Conservation (phyloP, 1,140 invertebrate genomes). For the Gerris buenoi region DNA sequence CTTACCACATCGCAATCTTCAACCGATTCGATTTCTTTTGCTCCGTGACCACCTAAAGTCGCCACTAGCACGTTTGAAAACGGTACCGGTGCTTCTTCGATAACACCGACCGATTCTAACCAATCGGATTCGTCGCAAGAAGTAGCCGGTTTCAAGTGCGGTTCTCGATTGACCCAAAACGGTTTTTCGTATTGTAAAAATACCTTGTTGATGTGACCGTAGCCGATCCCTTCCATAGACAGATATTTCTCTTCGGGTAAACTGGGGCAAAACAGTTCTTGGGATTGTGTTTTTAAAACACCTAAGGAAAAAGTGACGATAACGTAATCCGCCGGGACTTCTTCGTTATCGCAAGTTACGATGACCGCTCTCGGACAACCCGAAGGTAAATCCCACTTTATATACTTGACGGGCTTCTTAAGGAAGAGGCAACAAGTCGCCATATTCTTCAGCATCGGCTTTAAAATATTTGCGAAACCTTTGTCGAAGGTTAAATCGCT, state of each 20-base stretch:
- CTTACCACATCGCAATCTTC: conserved; percentile 32
- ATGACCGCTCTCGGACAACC: conserved; percentile 26
- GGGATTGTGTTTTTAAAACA: conserved; percentile 58
- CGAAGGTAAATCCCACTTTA: conserved; percentile 35
- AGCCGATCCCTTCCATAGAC: conserved; percentile 51
- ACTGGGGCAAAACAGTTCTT: conserved; percentile 56
- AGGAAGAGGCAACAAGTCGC: conserved; percentile 39
- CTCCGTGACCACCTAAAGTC: conserved; percentile 29
- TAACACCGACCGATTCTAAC: conserved; percentile 45
- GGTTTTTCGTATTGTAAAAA: conserved; percentile 65
- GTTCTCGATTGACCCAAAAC: conserved; percentile 47
- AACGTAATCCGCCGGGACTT: conserved; percentile 58
- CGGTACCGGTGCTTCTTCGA: conserved; percentile 48
- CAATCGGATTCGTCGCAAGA: conserved; percentile 43
- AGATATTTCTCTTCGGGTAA: conserved; percentile 55
- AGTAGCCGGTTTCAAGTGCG: conserved; percentile 36
- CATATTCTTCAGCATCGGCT: conserved; percentile 41
- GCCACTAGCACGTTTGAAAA: conserved; percentile 35
- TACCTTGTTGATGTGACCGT: conserved; percentile 59
- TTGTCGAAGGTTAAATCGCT: conserved; percentile 44
- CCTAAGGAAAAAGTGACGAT: conserved; percentile 69
- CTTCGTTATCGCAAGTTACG: conserved; percentile 37
- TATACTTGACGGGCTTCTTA: conserved; percentile 42
- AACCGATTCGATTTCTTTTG: conserved; percentile 51
- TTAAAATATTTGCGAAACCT: conserved; percentile 45